Evolutionary conservation across 2,888 invertebrate genomes (phyloP), one percentile per base, ranked within the genome.

Genomic region (Luperina nickerlii): DNA sequence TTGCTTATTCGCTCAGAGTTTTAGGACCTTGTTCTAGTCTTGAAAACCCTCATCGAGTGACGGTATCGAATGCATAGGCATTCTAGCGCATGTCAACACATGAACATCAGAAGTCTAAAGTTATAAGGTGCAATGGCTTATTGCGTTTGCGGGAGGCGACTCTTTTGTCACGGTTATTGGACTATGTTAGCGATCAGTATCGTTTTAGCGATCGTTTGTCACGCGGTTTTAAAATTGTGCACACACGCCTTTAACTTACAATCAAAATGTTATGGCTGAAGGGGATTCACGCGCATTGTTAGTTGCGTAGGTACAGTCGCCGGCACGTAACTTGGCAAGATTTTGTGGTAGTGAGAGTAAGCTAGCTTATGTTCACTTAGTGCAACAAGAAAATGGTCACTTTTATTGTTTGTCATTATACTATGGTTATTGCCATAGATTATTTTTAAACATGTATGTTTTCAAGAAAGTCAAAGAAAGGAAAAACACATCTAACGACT

Each of bases 171-270:
- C 20, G 42, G 54, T 77, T 38, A 57, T 57, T n/a, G 7, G 57
- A 45, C n/a, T 65, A 45, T n/a, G 15, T 60, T 48, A 80, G 63
- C 8, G 24, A 70, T 32, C 20, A 32, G 38, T 48, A 65, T 65
- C 9, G 20, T 27, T 66, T 66, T 71, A 45, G 48, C 27, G 66
- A 51, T 66, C 20, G n/a, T 79, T 79, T 80, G 65, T 66, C 48
- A 79, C 57, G 27, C 38, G 51, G 66, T 27, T 24, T 80, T 70
- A 80, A 57, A 9, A 32, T 20, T 27, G 15, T 57, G 80, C 54
- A 65, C 63, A 57, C 38, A 48, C n/a, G 38, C 57, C 13, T 48
- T 71, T 45, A 51, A 73, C 48, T 45, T 54, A 42, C 9, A 32
- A 77, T 32, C n/a, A 32, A n/a, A 71, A 45, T 32, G 7, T 45